Evolutionary conservation across 2,888 invertebrate genomes (phyloP), one percentile per base, ranked within the genome.

Genomic region (Chaetogeoica ovagalla): DNA sequence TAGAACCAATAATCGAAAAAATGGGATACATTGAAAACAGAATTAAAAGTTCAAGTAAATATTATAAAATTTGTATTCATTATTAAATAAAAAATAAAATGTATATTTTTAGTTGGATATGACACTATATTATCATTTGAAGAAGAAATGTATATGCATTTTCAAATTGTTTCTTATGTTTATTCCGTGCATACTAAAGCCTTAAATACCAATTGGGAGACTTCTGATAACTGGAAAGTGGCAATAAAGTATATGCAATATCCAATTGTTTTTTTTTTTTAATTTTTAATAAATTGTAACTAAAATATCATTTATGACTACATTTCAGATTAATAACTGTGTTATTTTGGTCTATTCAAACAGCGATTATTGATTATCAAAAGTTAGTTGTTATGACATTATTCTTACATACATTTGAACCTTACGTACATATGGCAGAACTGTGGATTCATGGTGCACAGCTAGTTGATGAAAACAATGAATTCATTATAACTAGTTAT

Each of bases 251-350:
- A 71, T 17, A 30, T 59, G 1, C 21, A 59, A 23, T 76, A 37
- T 21, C 19, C 37, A 55, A 39, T 48, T 60, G 19, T 65, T 60
- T 30, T 30, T 30, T n/a, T n/a, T n/a, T n/a, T n/a, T n/a, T n/a
- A n/a, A n/a, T n/a, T n/a, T n/a, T 23, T 23, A 21, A 60, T 13
- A 60, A 60, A 21, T 23, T 59, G 3, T 21, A 13, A 13, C 15
- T 13, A 57, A 19, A 43, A 60, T 59, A 68, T 62, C 7, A 48
- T 68, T 52, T 60, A 30, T 52, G 6, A 37, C n/a, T 79, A 55
- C 15, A 79, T 79, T 79, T 71, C 39, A 79, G 70, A 63, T 79
- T 79, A n/a, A 79, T 79, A 71, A 23, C 79, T 19, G 79, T 71
- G 8, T 57, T 79, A 43, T 79, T 79, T 79, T 79, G 79, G 79